Evolutionary conservation across 92 coral and sea anemone species (phyloP), one percentile per base, ranked within the genome.

Genomic region (Phenganax subtilis): DNA sequence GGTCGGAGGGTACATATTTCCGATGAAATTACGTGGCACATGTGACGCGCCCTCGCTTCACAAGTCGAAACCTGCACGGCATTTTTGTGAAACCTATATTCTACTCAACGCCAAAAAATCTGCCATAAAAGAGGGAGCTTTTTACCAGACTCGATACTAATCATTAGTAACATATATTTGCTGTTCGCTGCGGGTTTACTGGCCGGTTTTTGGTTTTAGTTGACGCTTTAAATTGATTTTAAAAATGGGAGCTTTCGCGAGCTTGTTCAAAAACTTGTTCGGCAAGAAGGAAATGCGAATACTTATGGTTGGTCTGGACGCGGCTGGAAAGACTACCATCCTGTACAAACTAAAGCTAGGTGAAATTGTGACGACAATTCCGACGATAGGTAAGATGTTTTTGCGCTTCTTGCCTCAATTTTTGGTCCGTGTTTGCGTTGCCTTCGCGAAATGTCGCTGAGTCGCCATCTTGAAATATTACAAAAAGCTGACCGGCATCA

Each of bases 41-140:
- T 94, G 98, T 90, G 98, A 94, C 97, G 98, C 98, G 91, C 98
- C 98, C 97, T 90, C 90, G 88, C 86, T 88, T 85, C 79, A 88
- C 83, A 80, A 87, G 77, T 64, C 93, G 89, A 81, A 87, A 89
- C 89, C 89, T 88, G 92, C 92, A 90, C 75, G 75, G 56, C 85
- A 82, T 70, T 55, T 81, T 85, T 81, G 87, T 87, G 87, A 84
- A 61, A 84, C 12, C 65, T 73, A 58, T 70, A 55, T 83, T 81
- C 86, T 84, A 9, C 30, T 68, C 53, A 68, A 68, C 73, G 54
- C 31, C 54, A 68, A 53, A 68, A 68, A 68, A 68, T 53, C 54
- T 68, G 73, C 73, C 73, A 29, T 28, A 68, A 17, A 37, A 68
- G 37, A 64, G 70, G 73, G 73, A 10, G 37, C 52, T 68, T 30